Evolutionary conservation across 2,888 invertebrate genomes (phyloP).

Genomic region (Elegia similella): DNA sequence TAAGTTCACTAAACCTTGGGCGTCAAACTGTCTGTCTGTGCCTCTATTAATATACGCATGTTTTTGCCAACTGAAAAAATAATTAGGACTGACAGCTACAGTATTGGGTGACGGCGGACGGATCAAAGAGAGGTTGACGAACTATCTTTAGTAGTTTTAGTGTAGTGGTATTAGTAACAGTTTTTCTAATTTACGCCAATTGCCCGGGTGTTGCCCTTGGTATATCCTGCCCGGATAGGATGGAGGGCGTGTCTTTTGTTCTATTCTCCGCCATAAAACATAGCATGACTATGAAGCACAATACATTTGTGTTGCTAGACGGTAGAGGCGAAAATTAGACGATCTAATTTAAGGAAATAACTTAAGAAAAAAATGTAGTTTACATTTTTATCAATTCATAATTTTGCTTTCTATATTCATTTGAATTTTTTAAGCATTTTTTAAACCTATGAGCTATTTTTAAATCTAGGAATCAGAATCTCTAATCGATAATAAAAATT

Average conservation of each 20-base stretch:
- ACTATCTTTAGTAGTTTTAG: conserved; percentile 23
- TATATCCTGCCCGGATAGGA: conserved; percentile 32
- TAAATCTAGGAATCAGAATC: too few species aligned
- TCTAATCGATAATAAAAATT: too few species aligned
- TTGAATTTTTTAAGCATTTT: too few species aligned
- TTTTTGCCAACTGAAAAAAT: conserved; percentile 39
- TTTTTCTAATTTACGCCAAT: conserved; percentile 43
- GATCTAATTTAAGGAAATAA: too few species aligned
- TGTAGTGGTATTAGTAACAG: conserved; percentile 26
- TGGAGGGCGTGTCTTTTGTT: conserved; percentile 21
- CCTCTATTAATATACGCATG: conserved; percentile 32
- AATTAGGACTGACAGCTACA: conserved; percentile 44
- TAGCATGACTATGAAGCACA: neutral
- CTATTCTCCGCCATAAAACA: conserved; percentile 6
- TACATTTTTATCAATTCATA: too few species aligned
- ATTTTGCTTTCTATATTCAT: too few species aligned
- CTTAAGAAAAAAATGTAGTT: too few species aligned
- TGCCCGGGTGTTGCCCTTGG: conserved; percentile 40
- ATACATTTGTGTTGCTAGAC: too few species aligned
- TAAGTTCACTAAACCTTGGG: conserved; percentile 37
- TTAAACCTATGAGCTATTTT: too few species aligned
- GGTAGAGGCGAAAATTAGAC: too few species aligned
- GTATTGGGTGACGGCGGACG: conserved; percentile 35
- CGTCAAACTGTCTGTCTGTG: conserved; percentile 46
- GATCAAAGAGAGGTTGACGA: conserved; percentile 40